A percentile compares a stretch with the other conserved stretches of the same genome.
These are phyloP conservation scores for Drepana falcataria DNA, from an alignment of 2,888 invertebrate genomes.

Conservation along the genomic window DNA sequence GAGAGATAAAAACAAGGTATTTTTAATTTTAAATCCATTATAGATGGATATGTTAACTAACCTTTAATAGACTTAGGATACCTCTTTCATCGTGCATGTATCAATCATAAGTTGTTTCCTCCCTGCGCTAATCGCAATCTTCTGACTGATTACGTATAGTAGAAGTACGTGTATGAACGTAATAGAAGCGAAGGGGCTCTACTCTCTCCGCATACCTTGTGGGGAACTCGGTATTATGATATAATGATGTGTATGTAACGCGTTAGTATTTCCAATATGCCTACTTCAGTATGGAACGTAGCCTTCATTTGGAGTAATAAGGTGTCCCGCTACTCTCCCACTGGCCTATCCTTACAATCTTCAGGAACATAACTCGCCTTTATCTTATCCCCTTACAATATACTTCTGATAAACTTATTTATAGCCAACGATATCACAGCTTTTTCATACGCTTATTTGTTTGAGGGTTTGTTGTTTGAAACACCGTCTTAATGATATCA, in stretches of 20 bases:
- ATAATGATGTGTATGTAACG: background rate
- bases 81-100: no score
- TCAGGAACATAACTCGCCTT: conserved; percentile 33
- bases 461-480: background rate
- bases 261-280: conserved; percentile 6
- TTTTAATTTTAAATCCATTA: background rate
- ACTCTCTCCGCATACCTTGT: no score
- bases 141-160: no score
- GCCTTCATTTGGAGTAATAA: conserved; percentile 14
- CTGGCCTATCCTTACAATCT: conserved; percentile 23
- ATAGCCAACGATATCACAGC: conserved; percentile 25
- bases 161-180: no score
- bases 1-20: background rate
- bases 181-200: no score
- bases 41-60: no score
- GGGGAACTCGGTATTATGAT: no score
- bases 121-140: no score
- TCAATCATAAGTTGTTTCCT: no score
- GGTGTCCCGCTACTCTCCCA: conserved; percentile 20
- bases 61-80: no score
- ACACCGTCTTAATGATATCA: background rate
- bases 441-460: conserved; percentile 7
- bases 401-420: conserved; percentile 40
- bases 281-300: conserved; percentile 13
- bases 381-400: conserved; percentile 40